phyloP scores from a whole-genome alignment of 2,113 vertebrate species.

The Heterotis niloticus region DNA sequence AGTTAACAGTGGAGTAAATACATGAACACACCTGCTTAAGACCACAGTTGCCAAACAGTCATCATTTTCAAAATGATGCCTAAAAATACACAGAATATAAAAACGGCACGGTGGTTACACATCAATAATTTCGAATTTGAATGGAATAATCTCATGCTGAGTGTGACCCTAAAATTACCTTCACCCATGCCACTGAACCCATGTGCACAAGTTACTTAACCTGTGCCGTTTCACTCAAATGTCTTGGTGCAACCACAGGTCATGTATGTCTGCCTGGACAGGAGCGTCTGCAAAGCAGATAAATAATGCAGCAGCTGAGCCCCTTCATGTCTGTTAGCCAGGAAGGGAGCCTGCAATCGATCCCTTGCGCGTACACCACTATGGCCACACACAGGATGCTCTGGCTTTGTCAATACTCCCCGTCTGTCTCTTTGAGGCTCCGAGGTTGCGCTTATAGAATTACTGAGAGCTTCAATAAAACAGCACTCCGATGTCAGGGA shows the following conservation, averaged over 20 bases:
- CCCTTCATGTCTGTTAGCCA: background rate
- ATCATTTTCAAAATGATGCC: background rate
- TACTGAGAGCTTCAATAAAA: slow-evolving; percentile 49
- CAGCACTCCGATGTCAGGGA: slow-evolving; percentile 45
- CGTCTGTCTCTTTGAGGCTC: slow-evolving; percentile 50
- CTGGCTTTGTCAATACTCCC: slow-evolving; percentile 57
- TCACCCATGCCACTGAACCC: background rate
- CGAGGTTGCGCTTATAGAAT: slow-evolving; percentile 45
- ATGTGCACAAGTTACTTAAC: background rate
- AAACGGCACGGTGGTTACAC: background rate
- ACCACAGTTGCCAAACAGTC: background rate
- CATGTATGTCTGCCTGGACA: background rate
- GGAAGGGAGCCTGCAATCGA: slow-evolving; percentile 6
- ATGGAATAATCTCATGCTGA: too few species aligned
- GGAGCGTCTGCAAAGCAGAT: background rate
- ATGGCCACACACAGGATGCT: slow-evolving; percentile 36
- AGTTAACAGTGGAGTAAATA: slow-evolving; percentile 7
- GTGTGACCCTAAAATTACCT: too few species aligned
- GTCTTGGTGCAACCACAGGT: slow-evolving; percentile 1
- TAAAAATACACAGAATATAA: background rate
- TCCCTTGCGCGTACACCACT: slow-evolving; percentile 29
- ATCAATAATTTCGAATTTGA: too few species aligned
- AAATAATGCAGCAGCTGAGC: background rate
- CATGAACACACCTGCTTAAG: slow-evolving; percentile 6
- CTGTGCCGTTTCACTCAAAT: background rate